Conservation (phyloP, 2,797 vertebrate genomes). For the Cuniculus paca region DNA sequence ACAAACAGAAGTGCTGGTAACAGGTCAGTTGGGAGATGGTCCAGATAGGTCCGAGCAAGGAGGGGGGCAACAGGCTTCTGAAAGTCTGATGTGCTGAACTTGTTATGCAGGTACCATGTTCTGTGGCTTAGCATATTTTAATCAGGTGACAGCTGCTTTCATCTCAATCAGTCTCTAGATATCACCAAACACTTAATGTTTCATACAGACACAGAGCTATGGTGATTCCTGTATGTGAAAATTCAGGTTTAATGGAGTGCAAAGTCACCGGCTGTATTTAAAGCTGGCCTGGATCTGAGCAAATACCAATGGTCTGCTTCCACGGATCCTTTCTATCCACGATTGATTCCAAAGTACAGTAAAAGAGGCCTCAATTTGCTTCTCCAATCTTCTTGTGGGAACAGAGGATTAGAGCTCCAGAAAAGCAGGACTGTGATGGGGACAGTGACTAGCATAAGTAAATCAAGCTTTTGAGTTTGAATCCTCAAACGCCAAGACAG, state of each 20-base stretch:
- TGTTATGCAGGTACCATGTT: not conserved
- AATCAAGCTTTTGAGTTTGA: not conserved
- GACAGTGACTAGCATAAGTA: not conserved
- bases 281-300: not conserved
- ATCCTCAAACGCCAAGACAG: not conserved
- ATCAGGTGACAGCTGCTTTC: not conserved
- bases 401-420: not conserved
- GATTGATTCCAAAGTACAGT: not conserved
- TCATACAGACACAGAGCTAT: not conserved
- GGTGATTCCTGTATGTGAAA: not conserved
- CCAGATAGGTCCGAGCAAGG: not conserved
- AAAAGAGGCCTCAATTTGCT: not conserved
- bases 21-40: not conserved
- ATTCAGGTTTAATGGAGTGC: not conserved
- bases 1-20: not conserved
- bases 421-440: fast-evolving
- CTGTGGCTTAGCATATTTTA: not conserved
- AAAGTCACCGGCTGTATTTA: not conserved
- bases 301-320: not conserved
- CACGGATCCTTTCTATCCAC: not conserved
- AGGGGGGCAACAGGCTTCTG: no score
- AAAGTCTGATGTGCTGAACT: not conserved
- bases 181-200: not conserved
- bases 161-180: not conserved
- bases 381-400: not conserved